These are phyloP conservation scores for Porphyrio hochstetteri DNA, from an alignment of 2,113 vertebrate species.

Conservation along the genomic window DNA sequence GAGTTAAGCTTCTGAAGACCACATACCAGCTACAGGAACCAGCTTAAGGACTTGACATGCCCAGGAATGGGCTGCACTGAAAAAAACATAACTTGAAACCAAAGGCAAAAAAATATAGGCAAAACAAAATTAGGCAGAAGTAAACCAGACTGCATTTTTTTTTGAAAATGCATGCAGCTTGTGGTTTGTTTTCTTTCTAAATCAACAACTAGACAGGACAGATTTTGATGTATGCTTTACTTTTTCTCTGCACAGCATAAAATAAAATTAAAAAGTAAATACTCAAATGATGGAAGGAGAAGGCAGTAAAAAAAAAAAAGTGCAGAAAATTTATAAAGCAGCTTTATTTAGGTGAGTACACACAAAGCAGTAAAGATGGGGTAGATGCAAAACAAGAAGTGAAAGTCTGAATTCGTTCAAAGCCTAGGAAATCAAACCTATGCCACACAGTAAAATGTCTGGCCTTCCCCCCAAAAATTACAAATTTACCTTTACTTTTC, in stretches of 20 bases:
- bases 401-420: constrained; percentile 14
- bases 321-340: not conserved
- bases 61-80: not conserved
- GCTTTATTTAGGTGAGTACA: not conserved
- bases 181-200: not conserved
- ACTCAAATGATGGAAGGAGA: not conserved
- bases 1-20: not conserved
- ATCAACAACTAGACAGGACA: not conserved
- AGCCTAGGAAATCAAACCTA: constrained; percentile 13
- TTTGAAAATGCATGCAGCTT: not conserved
- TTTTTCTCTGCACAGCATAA: not conserved
- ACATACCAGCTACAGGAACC: not conserved
- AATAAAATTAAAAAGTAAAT: not conserved
- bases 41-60: not conserved
- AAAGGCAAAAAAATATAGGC: not conserved
- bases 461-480: not conserved
- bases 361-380: not conserved
- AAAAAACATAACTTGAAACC: not conserved
- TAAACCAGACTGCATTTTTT: not conserved
- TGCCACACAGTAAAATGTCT: not conserved
- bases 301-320: not conserved
- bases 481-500: not conserved
- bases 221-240: not conserved
- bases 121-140: not conserved
- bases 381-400: constrained; percentile 20